Evolutionary conservation across 2,888 invertebrate genomes (phyloP).

Genomic region (Dichetophora obliterata): DNA sequence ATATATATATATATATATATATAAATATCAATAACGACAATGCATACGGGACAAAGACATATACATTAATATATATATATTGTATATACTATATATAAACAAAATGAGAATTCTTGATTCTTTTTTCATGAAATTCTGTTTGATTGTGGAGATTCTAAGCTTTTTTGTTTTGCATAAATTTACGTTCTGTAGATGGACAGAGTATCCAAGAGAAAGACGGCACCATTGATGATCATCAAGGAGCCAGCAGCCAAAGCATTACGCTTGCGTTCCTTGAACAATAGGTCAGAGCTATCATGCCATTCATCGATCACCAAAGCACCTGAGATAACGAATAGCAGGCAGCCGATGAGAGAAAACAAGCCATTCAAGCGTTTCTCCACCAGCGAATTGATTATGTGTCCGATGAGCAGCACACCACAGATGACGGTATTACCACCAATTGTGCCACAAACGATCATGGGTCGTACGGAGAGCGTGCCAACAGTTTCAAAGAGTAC

Average conservation of each 20-base stretch:
- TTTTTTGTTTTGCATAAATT: conserved; percentile 46
- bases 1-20: too few relatives aligned
- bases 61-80: conserved; percentile 14
- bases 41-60: conserved; percentile 26
- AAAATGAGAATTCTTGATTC: conserved; percentile 39
- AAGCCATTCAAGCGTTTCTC: conserved; percentile 67
- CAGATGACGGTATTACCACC: conserved; percentile 65
- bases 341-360: conserved; percentile 63
- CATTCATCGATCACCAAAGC: conserved; percentile 66
- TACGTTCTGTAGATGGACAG: conserved; percentile 67
- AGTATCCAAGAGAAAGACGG: conserved; percentile 66
- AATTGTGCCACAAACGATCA: conserved; percentile 65
- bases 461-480: conserved; percentile 50
- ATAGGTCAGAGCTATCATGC: conserved; percentile 56
- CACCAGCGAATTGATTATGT: conserved; percentile 61
- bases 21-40: conserved; percentile 1
- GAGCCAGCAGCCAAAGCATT: conserved; percentile 65
- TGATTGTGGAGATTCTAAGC: not conserved
- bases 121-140: conserved; percentile 6
- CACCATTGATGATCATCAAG: conserved; percentile 67
- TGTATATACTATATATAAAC: conserved; percentile 14
- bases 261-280: conserved; percentile 61
- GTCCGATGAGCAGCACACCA: conserved; percentile 61
- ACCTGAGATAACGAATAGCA: conserved; percentile 63
- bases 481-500: conserved; percentile 61